Base-by-base conservation (phyloP, 2,113 vertebrate genomes). In the Podocnemis expansa region DNA sequence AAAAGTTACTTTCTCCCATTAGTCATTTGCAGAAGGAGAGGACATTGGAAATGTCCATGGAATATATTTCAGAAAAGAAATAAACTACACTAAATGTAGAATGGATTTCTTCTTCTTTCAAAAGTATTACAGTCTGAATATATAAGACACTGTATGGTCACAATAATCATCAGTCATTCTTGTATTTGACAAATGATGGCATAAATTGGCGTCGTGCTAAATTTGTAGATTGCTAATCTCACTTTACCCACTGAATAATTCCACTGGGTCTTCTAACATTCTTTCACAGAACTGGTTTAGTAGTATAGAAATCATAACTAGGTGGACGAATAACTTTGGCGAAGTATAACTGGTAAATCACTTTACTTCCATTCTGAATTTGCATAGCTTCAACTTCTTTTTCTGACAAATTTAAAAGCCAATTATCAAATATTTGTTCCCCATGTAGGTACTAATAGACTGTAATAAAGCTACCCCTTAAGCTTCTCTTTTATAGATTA, bases 1-100 rank as follows among this genome's bases (percentile, higher is more conserved):
- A 97, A 98, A 98, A 98, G 98, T 98, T 98, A 94, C 96, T 97
- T 97, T 97, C 95, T 96, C 97, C 89, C 97, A 98, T 98, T 97
- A 97, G 95, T 98, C 98, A 98, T 98, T 87, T 31, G 60, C 93
- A 82, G 83, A 93, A 91, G 96, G 91, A 98, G 91, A 88, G 97
- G 96, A 96, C 93, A 58, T 89, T 89, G 87, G 84, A 4, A 92
- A 95, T 43, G 84, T 90, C 92, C 93, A 60, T 79, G 94, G 90
- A 93, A 90, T 56, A n/a, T 95, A 94, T 96, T 97, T 97, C 38
- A 4, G 92, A 2, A 88, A 78, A 94, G 88, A 97, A 95, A 93
- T 90, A 88, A 85, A 90, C 76, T 94, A 38, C 76, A 89, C 88
- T 80, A 24, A 78, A 75, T 0, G 2, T 90, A 55, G 95, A 85